phyloP scores from a whole-genome alignment of 2,113 vertebrate species.

The Otolemur garnettii region DNA sequence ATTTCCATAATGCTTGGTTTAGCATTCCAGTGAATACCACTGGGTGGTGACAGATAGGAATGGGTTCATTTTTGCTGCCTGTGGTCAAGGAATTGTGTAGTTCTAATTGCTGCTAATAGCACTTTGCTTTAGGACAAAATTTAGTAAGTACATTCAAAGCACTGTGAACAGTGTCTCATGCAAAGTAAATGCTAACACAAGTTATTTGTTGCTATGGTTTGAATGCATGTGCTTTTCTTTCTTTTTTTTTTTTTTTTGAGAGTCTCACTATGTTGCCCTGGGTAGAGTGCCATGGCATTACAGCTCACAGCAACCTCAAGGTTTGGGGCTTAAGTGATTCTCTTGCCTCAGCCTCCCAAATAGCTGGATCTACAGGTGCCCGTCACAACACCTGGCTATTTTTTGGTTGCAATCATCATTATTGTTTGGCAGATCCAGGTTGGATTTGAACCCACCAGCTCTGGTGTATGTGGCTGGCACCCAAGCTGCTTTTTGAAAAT shows the following conservation, averaged over 20 bases:
- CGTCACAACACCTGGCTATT: no score
- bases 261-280: no score
- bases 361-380: no score
- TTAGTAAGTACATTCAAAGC: background rate
- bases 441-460: no score
- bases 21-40: background rate
- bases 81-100: background rate
- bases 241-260: no score
- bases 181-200: background rate
- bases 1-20: background rate
- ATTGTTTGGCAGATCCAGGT: no score
- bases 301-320: no score
- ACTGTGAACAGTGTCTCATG: background rate
- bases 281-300: no score
- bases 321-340: no score
- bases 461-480: no score
- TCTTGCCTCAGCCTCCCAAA: no score
- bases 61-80: conserved; percentile 3
- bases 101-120: background rate
- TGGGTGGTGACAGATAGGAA: background rate
- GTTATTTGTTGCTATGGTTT: background rate
- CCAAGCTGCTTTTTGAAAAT: background rate
- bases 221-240: background rate
- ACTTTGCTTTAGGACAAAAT: background rate
- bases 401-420: no score